Evolutionary conservation across 2,888 invertebrate species (phyloP).

Genomic region (Phyllotreta striolata): DNA sequence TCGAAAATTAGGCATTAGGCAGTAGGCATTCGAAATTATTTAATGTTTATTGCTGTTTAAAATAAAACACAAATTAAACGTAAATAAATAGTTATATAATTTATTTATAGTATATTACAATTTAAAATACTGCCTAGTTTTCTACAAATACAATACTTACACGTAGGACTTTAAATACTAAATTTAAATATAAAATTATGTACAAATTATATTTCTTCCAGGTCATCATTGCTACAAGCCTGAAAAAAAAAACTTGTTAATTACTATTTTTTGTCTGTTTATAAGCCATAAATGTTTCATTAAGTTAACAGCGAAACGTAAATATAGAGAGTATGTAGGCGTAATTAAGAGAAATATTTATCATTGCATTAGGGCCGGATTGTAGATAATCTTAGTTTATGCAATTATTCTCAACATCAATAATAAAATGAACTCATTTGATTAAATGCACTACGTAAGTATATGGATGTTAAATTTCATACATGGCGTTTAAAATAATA

Average conservation of each 20-base stretch:
- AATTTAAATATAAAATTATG: slow-evolving; percentile 27
- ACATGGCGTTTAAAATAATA: too few relatives aligned
- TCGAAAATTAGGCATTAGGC: too few relatives aligned
- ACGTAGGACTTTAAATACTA: slow-evolving; percentile 19
- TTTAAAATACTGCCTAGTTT: slow-evolving; percentile 25
- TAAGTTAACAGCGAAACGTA: not conserved
- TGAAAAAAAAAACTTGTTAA: slow-evolving; percentile 28
- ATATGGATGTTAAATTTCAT: too few relatives aligned
- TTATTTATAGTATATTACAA: slow-evolving; percentile 30
- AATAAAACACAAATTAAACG: slow-evolving; percentile 8
- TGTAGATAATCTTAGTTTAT: too few relatives aligned
- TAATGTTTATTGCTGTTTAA: too few relatives aligned
- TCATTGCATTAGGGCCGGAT: not conserved
- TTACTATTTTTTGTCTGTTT: not conserved
- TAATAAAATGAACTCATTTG: too few relatives aligned
- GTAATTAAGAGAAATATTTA: too few relatives aligned
- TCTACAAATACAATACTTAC: slow-evolving; percentile 26
- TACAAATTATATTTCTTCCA: slow-evolving; percentile 22
- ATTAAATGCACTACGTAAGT: too few relatives aligned
- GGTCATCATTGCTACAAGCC: slow-evolving; percentile 33
- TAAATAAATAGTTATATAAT: slow-evolving; percentile 32
- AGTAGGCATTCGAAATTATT: too few relatives aligned
- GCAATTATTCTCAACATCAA: too few relatives aligned
- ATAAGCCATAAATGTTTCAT: not conserved
- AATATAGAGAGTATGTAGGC: not conserved